Evolutionary conservation across 1,140 invertebrate species (phyloP).

Genomic region (Drosophila fuyamai): DNA sequence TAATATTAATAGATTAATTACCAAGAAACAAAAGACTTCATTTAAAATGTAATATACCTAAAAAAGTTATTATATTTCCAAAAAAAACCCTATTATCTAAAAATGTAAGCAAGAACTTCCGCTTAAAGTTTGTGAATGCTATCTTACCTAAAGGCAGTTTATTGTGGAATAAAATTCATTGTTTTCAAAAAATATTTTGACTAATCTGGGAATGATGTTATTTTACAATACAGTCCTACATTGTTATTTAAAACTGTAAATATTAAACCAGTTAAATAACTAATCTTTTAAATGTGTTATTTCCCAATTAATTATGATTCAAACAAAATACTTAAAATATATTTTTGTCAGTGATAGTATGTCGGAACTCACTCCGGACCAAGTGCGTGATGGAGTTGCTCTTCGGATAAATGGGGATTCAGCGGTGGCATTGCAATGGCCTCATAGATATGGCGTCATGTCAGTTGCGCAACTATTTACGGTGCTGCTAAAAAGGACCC

Average conservation of each 20-base stretch:
- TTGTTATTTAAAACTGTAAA: no score
- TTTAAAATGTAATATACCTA: no score
- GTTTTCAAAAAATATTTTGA: no score
- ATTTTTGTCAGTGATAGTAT: constrained; percentile 3
- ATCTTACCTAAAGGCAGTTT: neutral
- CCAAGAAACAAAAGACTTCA: no score
- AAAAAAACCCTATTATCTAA: neutral
- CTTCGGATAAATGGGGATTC: constrained; percentile 9
- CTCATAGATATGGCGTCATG: constrained; percentile 64
- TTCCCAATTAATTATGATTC: no score
- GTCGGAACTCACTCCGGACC: constrained; percentile 23
- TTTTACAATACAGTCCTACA: no score
- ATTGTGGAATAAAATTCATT: neutral
- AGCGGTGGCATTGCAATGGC: constrained; percentile 22
- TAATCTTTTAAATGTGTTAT: no score
- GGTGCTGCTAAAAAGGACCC: constrained; percentile 33
- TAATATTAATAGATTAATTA: no score
- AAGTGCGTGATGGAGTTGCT: constrained; percentile 54
- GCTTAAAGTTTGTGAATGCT: neutral
- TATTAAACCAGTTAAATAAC: no score
- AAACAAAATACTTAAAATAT: no score
- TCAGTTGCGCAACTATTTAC: constrained; percentile 79
- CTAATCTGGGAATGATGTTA: no score
- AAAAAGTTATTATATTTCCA: no score
- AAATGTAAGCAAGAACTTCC: neutral